Base-by-base conservation (phyloP, 1,140 invertebrate genomes). In the Lethrus apterus region DNA sequence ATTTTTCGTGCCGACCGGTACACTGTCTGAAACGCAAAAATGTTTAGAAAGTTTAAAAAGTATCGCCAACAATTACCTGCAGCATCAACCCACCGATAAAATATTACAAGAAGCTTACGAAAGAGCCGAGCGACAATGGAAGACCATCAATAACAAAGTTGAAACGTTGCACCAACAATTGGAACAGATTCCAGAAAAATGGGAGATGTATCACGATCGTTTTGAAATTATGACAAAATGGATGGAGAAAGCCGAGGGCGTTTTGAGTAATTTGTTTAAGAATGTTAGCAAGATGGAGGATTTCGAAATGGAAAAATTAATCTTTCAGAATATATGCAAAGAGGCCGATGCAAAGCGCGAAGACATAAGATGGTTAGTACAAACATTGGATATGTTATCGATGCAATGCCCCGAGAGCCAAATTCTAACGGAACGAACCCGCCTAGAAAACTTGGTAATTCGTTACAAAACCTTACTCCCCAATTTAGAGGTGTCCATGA, bases 361-460 rank as follows among this genome's bases (percentile, higher is more conserved):
- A 67, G 88, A 93, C 54, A 92, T 94, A 81, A 93, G 93, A 60
- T 93, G 90, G 89, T 70, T 97, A 30, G 88, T 93, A 1, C 86
- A 93, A 68, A 89, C 84, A 11, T 66, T 96, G 23, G 90, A 96
- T 55, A 83, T 81, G 49, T 72, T 97, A 42, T 78, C 86, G 3
- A 80, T 84, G 24, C 88, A 91, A 65, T 81, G 85, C 54, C 78
- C 81, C 3, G 85, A 91, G 55, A 73, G 78, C 32, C 86, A 94
- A 67, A 82, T 82, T 5, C 68, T 78, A 46, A 60, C 72, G n/a
- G 84, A 88, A 68, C 87, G 93, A 66, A 77, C 80, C 35, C 80
- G 80, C 55, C 70, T 97, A 10, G 87, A 93, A 63, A 78, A 80
- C 50, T 68, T 96, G 3, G 85, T 95, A 46, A 71, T 80, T 0